A percentile compares a stretch with the other conserved stretches of the same genome.
Conservation (phyloP, 30 jellyfish, hydroid and myxozoan genomes). For the Aurelia sp. region DNA sequence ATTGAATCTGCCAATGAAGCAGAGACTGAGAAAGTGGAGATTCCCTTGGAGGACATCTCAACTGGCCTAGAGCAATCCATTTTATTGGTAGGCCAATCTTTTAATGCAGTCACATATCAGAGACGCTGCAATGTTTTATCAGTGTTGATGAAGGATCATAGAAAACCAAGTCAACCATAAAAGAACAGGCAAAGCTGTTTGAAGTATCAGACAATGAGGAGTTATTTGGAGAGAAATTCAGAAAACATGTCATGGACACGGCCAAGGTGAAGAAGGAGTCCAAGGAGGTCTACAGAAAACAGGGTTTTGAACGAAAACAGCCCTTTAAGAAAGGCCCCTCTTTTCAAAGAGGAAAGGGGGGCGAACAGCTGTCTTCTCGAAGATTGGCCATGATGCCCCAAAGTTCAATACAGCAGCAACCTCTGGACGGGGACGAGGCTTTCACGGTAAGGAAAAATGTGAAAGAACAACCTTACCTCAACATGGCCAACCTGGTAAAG, state of each 20-base stretch:
- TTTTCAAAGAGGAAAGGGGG: conserved; percentile 37
- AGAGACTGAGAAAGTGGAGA: too few relatives aligned
- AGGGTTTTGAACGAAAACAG: conserved; percentile 15
- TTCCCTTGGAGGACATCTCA: too few relatives aligned
- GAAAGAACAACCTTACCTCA: too few relatives aligned
- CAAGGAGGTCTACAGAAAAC: conserved; percentile 6
- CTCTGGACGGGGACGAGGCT: conserved; percentile 6
- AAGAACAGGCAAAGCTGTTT: conserved; percentile 6
- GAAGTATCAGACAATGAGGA: conserved; percentile 3
- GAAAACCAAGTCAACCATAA: conserved; percentile 10
- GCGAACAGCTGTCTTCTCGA: conserved; percentile 20
- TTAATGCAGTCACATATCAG: too few relatives aligned
- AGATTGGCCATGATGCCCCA: neutral
- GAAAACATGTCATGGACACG: conserved; percentile 26
- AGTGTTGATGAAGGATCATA: neutral
- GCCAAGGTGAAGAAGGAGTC: conserved; percentile 38
- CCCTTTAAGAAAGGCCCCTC: conserved; percentile 48
- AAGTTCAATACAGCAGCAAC: neutral
- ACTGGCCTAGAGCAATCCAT: too few relatives aligned
- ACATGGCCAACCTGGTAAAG: too few relatives aligned
- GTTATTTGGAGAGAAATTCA: conserved; percentile 5
- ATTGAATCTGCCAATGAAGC: too few relatives aligned
- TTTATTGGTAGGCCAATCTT: too few relatives aligned
- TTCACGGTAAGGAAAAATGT: neutral
- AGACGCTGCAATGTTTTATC: too few relatives aligned